Base-by-base conservation (phyloP, 2,113 vertebrate genomes). In the Myanophis thanlyinensis region DNA sequence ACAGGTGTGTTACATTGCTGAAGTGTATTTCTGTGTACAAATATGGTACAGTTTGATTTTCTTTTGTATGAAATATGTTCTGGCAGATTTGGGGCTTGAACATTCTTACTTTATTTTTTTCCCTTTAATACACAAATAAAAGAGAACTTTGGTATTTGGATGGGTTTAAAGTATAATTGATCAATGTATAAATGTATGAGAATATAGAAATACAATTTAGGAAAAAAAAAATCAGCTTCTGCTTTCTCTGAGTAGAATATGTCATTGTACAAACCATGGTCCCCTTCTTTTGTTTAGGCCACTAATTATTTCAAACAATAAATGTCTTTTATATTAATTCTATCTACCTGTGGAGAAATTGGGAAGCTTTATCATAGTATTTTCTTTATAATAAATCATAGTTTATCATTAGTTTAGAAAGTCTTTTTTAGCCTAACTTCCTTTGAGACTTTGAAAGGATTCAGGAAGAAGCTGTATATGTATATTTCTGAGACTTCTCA, bases 1-100 rank as follows among this genome's bases (percentile, higher is more conserved):
- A n/a, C 98, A 99, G 98, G 99, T 99, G 95, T 93, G 98, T 97
- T 93, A 4, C 35, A 62, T 47, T 94, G 92, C 94, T 51, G 1
- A 30, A 92, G 1, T n/a, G n/a, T n/a, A 4, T 44, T 88, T 44
- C 44, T 30, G 0, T 53, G 3, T 2, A 40, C 35, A 80, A 80
- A 22, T 73, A 80, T 40, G 7, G 18, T 44, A 9, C 85, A 30
- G 3, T 30, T 46, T 54, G 67, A 10, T n/a, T 53, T 91, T 86
- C 3, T 47, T 86, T 53, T n/a, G 10, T 11, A 30, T 47, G 80
- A 44, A 80, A 91, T 51, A 22, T n/a, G 40, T 25, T 40, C 3
- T 47, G 27, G 25, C 22, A 40, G 30, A 27, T 44, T 3, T 46
- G 3, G 1, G 6, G 5, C 4, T 47, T 85, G 35, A 12, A 12